Conservation (phyloP, 2,113 vertebrate genomes). For the Leptodactylus fuscus region DNA sequence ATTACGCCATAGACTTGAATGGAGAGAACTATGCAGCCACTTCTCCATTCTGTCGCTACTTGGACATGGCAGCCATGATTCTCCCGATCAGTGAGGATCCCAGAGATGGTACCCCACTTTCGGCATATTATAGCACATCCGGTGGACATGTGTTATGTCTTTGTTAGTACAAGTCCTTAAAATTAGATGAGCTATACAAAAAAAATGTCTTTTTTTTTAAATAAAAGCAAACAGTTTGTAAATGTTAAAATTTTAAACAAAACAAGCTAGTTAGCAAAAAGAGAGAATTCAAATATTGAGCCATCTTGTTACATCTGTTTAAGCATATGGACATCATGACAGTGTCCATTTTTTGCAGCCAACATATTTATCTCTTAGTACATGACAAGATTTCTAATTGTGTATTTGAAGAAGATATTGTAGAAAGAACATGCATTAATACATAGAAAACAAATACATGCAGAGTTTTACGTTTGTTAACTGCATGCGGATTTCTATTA, state of each 20-base stretch:
- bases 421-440: constrained; percentile 19
- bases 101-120: background rate
- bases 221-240: no score
- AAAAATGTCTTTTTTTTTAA: no score
- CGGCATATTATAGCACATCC: background rate
- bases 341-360: background rate
- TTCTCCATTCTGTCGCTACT: background rate
- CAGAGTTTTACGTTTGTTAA: constrained; percentile 25
- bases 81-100: background rate
- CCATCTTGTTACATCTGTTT: no score
- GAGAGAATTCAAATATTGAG: no score
- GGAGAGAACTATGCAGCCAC: background rate
- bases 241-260: no score
- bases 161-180: background rate
- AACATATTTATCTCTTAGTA: background rate
- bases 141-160: background rate
- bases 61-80: background rate
- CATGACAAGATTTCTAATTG: background rate
- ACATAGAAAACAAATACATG: constrained; percentile 27
- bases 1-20: background rate
- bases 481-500: constrained; percentile 26
- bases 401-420: background rate
- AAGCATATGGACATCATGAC: background rate
- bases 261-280: no score
- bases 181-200: background rate